A percentile compares a stretch with the other conserved stretches of the same genome.
These are phyloP conservation scores for Litoditis marina DNA, from an alignment of 2,888 invertebrate species.

Conservation along the genomic window DNA sequence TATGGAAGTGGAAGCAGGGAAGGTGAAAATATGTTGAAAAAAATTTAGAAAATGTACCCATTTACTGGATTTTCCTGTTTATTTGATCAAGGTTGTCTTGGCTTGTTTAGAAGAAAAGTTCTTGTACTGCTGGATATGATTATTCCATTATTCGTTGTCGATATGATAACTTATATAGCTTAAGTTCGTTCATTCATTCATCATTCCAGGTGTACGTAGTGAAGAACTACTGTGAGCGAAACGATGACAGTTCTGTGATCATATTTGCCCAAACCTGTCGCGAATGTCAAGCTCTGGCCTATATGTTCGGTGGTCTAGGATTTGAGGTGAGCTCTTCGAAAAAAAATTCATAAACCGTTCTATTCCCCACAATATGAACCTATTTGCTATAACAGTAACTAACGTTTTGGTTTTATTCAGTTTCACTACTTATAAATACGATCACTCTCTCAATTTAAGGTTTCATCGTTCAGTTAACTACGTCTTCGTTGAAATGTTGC, in stretches of 20 bases:
- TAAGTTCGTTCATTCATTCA: background rate
- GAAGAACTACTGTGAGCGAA: slow-evolving; percentile 74
- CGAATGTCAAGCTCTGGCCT: slow-evolving; percentile 58
- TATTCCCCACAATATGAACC: too few relatives aligned
- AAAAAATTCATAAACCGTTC: slow-evolving; percentile 14
- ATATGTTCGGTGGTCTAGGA: slow-evolving; percentile 59
- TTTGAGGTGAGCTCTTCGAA: slow-evolving; percentile 44
- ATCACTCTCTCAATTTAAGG: slow-evolving; percentile 1
- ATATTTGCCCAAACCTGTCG: slow-evolving; percentile 88
- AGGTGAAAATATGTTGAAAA: background rate
- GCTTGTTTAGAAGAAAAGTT: too few relatives aligned
- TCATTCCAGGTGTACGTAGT: slow-evolving; percentile 47
- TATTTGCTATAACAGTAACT: too few relatives aligned
- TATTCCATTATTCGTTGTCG: too few relatives aligned
- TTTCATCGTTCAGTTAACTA: background rate
- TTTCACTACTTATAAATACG: too few relatives aligned
- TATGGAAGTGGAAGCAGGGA: too few relatives aligned
- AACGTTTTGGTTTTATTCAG: background rate
- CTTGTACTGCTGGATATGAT: too few relatives aligned
- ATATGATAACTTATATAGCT: too few relatives aligned
- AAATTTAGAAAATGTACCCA: too few relatives aligned
- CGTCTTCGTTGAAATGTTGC: background rate
- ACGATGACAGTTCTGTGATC: slow-evolving; percentile 79
- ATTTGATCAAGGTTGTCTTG: too few relatives aligned
- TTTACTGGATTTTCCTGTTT: too few relatives aligned